Conservation (phyloP, 2,888 invertebrate species). For the Ptilodon capucinus region DNA sequence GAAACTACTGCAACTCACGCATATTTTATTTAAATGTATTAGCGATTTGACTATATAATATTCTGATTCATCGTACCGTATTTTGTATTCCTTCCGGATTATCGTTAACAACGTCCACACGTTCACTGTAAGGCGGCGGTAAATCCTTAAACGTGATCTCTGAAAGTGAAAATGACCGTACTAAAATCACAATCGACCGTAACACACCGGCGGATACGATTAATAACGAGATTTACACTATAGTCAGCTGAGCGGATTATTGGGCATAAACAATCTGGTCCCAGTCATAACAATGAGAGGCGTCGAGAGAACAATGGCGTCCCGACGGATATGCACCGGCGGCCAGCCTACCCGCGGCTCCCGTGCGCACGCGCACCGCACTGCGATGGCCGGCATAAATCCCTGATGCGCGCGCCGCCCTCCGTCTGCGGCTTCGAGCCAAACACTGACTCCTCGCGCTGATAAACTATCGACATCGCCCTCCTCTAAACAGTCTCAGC, state of each 20-base stretch:
- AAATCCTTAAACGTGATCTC: constrained; percentile 67
- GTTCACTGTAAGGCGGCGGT: constrained; percentile 71
- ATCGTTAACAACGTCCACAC: constrained; percentile 45
- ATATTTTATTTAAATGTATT: not conserved
- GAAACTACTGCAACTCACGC: not conserved
- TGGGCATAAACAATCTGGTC: constrained; percentile 52
- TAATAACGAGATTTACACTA: constrained; percentile 54
- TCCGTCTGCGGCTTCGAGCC: constrained; percentile 52
- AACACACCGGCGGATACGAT: constrained; percentile 45
- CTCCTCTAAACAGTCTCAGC: constrained; percentile 48
- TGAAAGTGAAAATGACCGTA: constrained; percentile 51
- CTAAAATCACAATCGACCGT: constrained; percentile 53
- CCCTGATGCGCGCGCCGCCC: constrained; percentile 41
- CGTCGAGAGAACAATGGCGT: constrained; percentile 51
- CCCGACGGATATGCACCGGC: constrained; percentile 44
- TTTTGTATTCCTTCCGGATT: constrained; percentile 37
- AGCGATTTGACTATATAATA: no score
- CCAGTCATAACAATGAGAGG: constrained; percentile 52
- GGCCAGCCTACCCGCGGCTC: constrained; percentile 39
- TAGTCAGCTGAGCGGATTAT: constrained; percentile 58
- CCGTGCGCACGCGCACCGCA: constrained; percentile 29
- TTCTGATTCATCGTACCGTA: constrained; percentile 43
- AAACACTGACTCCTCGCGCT: constrained; percentile 48
- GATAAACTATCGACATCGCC: constrained; percentile 51
- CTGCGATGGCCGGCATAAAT: constrained; percentile 20